Evolutionary conservation across 2,113 vertebrate species (phyloP).

Genomic region (Lota lota): DNA sequence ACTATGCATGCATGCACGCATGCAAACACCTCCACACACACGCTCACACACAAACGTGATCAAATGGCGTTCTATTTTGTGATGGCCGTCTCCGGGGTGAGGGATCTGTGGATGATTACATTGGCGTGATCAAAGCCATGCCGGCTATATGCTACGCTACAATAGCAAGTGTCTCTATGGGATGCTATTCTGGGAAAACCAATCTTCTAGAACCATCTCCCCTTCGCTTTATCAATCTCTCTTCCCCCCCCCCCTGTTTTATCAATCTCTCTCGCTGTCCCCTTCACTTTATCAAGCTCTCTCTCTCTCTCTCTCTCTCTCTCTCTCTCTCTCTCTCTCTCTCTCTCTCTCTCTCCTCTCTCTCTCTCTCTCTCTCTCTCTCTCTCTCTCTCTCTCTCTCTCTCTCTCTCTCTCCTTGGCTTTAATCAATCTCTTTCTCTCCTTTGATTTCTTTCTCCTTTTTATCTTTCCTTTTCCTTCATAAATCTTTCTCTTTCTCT

Average conservation of each 20-base stretch:
- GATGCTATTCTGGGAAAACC: slow-evolving; percentile 17
- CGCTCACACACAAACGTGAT: not conserved
- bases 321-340: not conserved
- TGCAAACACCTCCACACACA: no score
- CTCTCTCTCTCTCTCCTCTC: no score
- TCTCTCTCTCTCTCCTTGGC: not conserved
- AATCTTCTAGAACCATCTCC: not conserved
- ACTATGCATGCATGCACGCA: no score
- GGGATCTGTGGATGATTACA: slow-evolving; percentile 1
- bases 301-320: not conserved
- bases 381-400: not conserved
- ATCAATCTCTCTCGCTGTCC: not conserved
- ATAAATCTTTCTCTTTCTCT: no score
- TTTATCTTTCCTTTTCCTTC: not conserved
- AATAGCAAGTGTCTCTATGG: slow-evolving; percentile 9
- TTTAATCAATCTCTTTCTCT: not conserved
- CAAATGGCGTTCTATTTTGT: not conserved
- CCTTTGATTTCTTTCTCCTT: not conserved
- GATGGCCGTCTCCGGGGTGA: not conserved
- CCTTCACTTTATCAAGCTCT: not conserved
- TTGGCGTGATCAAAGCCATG: slow-evolving; percentile 1
- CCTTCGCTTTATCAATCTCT: not conserved
- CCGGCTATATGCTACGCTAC: not conserved
- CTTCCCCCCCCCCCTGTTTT: not conserved
- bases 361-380: not conserved